These are phyloP conservation scores for Platysternon megacephalum DNA, from an alignment of 2,113 vertebrate genomes.

Conservation along the genomic window DNA sequence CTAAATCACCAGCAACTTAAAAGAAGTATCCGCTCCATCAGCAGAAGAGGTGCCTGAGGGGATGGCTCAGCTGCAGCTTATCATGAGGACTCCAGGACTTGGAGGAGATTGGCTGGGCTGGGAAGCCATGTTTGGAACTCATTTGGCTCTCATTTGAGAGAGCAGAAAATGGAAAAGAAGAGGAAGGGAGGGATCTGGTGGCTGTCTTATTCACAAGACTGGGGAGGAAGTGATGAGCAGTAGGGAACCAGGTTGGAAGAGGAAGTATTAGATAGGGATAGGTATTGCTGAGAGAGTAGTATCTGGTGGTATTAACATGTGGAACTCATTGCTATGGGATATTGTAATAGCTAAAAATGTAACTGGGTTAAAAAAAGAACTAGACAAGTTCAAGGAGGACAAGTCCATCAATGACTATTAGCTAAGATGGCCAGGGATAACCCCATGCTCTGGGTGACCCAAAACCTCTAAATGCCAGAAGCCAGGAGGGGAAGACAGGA, in stretches of 20 bases:
- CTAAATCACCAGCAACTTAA: slow-evolving; percentile 48
- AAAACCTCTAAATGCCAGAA: neutral
- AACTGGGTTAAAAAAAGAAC: no score
- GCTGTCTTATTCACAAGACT: neutral
- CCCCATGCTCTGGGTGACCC: neutral
- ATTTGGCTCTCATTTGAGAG: neutral
- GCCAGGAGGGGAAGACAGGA: neutral
- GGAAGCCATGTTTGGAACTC: neutral
- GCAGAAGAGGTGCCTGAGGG: accelerated
- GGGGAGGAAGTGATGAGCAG: neutral
- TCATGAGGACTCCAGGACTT: neutral
- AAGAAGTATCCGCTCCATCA: neutral
- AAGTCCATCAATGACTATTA: neutral
- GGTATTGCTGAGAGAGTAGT: neutral
- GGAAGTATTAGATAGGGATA: neutral
- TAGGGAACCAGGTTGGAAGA: neutral
- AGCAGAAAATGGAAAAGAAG: neutral
- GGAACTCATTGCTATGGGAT: neutral
- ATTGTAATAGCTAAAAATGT: neutral
- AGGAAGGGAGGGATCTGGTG: neutral
- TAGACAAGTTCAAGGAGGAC: neutral
- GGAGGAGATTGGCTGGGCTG: neutral
- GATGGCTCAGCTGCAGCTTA: neutral
- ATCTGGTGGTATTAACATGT: neutral
- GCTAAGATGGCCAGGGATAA: neutral